Conservation (phyloP, 2,113 vertebrate species). For the Amia ocellicauda region DNA sequence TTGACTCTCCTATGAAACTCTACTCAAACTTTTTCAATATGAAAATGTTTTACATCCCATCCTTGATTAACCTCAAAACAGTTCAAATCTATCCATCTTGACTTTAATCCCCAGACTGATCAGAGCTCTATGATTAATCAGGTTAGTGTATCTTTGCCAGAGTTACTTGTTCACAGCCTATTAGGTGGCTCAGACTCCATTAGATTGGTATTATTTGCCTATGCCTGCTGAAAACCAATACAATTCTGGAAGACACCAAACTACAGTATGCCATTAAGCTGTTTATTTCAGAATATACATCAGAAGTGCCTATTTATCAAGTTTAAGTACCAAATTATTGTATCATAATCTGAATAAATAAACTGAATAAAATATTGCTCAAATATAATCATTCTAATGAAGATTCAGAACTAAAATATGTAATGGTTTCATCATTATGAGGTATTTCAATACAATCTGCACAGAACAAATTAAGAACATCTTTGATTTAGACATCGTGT, state of each 20-base stretch:
- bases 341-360: no score
- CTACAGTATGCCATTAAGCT: background rate
- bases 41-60: slow-evolving; percentile 1
- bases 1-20: background rate
- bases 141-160: background rate
- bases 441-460: no score
- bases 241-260: background rate
- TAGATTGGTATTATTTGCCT: background rate
- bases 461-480: no score
- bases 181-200: background rate
- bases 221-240: background rate
- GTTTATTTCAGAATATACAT: background rate
- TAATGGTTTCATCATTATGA: no score
- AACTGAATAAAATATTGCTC: no score
- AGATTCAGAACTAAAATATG: no score
- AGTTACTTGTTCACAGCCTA: background rate
- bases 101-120: background rate
- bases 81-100: background rate
- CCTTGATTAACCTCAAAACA: slow-evolving; percentile 3
- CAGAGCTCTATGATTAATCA: slow-evolving; percentile 1
- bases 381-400: no score
- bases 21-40: background rate
- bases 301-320: no score
- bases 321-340: no score
- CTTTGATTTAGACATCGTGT: no score